Conservation (phyloP, 2,888 invertebrate species). For the Odontomyia ornata region DNA sequence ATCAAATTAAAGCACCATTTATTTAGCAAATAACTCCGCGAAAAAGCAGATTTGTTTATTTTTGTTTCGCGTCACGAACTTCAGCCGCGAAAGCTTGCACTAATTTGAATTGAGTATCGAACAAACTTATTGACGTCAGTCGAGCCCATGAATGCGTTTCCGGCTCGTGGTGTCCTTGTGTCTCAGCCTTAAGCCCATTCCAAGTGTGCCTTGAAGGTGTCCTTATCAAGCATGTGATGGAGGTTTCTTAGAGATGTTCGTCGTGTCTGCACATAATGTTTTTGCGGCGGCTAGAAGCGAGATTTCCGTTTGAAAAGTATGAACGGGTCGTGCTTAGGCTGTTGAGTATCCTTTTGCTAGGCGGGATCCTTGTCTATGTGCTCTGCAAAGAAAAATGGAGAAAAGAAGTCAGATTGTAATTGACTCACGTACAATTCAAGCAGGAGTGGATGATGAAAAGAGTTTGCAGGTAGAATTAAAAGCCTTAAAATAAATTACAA, state of each 20-base stretch:
- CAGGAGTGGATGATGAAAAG: too few relatives aligned
- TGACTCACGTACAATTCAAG: conserved; percentile 5
- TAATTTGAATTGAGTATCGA: conserved; percentile 22
- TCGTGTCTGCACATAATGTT: conserved; percentile 12
- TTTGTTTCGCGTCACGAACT: not conserved
- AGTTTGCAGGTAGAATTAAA: too few relatives aligned
- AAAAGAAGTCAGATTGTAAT: not conserved
- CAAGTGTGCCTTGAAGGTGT: not conserved
- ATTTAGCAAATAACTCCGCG: conserved; percentile 11
- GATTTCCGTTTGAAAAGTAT: conserved; percentile 3
- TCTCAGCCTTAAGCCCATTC: not conserved
- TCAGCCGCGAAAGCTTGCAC: not conserved
- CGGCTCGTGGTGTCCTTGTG: not conserved
- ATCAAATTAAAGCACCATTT: conserved; percentile 3
- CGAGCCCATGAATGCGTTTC: conserved; percentile 21
- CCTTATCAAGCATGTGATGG: not conserved
- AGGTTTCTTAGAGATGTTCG: not conserved
- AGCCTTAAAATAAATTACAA: too few relatives aligned
- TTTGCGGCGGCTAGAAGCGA: not conserved
- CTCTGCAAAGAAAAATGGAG: conserved; percentile 1
- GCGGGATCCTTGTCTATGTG: conserved; percentile 5
- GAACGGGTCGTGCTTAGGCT: conserved; percentile 36
- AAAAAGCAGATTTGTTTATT: not conserved
- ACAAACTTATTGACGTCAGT: conserved; percentile 33
- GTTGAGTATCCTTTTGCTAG: conserved; percentile 5